Percentiles rank a stretch among this genome's conserved stretches.
Evolutionary conservation across 2,888 invertebrate species (phyloP).

Genomic region (Aleiodes alternator): DNA sequence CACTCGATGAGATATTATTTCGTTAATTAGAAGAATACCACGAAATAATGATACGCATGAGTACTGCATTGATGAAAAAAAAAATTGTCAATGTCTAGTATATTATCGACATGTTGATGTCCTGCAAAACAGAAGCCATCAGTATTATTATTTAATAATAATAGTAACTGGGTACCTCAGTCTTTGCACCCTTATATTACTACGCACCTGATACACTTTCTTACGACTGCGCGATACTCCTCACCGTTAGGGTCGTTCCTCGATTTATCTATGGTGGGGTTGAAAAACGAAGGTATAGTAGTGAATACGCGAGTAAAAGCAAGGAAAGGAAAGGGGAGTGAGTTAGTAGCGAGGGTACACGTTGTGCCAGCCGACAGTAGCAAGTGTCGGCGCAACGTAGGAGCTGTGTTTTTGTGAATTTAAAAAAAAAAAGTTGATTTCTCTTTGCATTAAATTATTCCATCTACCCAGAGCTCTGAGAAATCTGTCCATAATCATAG

Average conservation of each 20-base stretch:
- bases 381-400: slow-evolving; percentile 65
- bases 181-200: slow-evolving; percentile 42
- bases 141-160: background rate
- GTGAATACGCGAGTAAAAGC: slow-evolving; percentile 40
- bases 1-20: too few species aligned
- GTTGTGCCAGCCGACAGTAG: slow-evolving; percentile 74
- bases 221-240: slow-evolving; percentile 38
- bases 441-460: background rate
- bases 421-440: background rate
- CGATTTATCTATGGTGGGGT: slow-evolving; percentile 34
- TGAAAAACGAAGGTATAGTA: slow-evolving; percentile 46
- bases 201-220: slow-evolving; percentile 49
- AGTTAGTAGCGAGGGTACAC: slow-evolving; percentile 72
- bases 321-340: slow-evolving; percentile 45
- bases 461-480: too few species aligned
- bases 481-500: too few species aligned
- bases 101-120: too few species aligned
- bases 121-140: background rate
- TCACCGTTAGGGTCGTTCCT: slow-evolving; percentile 29
- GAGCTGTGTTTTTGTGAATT: slow-evolving; percentile 4
- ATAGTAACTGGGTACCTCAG: background rate
- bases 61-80: too few species aligned
- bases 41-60: too few species aligned
- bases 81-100: too few species aligned
- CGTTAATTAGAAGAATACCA: too few species aligned